These are phyloP conservation scores for Ladona fulva DNA, from an alignment of 1,140 invertebrate genomes.

Conservation along the genomic window DNA sequence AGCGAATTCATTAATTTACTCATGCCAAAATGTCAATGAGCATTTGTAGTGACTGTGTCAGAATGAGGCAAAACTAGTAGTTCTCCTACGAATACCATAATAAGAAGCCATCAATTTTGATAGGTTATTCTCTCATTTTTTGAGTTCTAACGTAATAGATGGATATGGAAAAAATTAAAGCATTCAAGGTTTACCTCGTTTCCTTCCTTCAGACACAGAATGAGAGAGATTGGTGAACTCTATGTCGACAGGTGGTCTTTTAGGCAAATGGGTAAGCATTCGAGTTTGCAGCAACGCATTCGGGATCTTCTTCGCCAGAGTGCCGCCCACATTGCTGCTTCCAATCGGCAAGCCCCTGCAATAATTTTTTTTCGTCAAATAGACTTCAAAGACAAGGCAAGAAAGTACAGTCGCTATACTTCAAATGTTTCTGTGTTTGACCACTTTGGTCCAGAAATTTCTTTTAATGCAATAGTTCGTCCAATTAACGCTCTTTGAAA, in stretches of 20 bases:
- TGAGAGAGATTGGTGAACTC: conserved; percentile 77
- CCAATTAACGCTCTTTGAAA: not conserved
- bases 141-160: too few species aligned
- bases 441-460: not conserved
- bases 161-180: too few species aligned
- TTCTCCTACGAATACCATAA: too few species aligned
- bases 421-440: not conserved
- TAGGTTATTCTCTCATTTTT: too few species aligned
- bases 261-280: conserved; percentile 63
- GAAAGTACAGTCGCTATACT: not conserved
- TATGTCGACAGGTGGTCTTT: conserved; percentile 76
- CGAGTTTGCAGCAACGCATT: conserved; percentile 47
- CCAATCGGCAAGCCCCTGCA: not conserved
- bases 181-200: conserved; percentile 45
- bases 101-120: too few species aligned
- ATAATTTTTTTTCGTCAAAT: not conserved
- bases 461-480: not conserved
- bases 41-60: too few species aligned
- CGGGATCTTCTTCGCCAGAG: conserved; percentile 52
- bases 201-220: conserved; percentile 70
- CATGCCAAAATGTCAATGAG: too few species aligned
- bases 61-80: too few species aligned
- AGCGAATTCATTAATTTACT: too few species aligned
- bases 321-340: conserved; percentile 35
- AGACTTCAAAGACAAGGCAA: not conserved